Conservation (phyloP, 1,140 invertebrate species). For the Aricia agestis region DNA sequence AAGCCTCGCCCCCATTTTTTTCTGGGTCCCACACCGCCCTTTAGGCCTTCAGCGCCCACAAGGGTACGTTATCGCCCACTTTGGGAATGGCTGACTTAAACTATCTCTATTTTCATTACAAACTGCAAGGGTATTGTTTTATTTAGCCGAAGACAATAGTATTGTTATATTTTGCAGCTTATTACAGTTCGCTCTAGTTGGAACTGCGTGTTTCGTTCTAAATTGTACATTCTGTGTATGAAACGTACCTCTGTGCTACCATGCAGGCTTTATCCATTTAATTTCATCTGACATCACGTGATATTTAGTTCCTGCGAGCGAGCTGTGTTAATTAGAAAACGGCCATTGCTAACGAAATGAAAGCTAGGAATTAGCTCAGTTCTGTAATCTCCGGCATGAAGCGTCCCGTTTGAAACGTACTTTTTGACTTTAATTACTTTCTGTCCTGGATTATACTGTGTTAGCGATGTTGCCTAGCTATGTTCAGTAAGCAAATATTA, state of each 20-base stretch:
- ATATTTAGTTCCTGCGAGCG: constrained; percentile 12
- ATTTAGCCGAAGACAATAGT: too few species aligned
- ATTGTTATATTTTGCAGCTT: too few species aligned
- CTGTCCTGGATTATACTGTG: background rate
- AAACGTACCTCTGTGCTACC: background rate
- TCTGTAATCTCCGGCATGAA: constrained; percentile 4
- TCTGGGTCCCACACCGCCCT: too few species aligned
- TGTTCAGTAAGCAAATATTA: too few species aligned
- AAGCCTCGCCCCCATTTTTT: too few species aligned
- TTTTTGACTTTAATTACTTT: constrained; percentile 1
- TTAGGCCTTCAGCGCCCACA: too few species aligned
- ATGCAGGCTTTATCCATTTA: background rate
- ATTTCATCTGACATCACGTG: constrained; percentile 19
- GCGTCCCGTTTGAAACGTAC: background rate
- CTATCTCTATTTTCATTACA: too few species aligned
- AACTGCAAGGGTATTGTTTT: too few species aligned
- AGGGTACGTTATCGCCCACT: too few species aligned
- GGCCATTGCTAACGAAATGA: constrained; percentile 14
- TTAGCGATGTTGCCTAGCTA: too few species aligned
- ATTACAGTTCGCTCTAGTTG: too few species aligned
- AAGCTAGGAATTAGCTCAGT: constrained; percentile 12
- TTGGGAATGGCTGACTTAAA: too few species aligned
- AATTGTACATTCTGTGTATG: background rate
- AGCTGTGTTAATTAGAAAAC: constrained; percentile 12
- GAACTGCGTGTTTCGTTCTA: background rate